Evolutionary conservation across 2,797 vertebrate species (phyloP).

Genomic region (Microchirus variegatus): DNA sequence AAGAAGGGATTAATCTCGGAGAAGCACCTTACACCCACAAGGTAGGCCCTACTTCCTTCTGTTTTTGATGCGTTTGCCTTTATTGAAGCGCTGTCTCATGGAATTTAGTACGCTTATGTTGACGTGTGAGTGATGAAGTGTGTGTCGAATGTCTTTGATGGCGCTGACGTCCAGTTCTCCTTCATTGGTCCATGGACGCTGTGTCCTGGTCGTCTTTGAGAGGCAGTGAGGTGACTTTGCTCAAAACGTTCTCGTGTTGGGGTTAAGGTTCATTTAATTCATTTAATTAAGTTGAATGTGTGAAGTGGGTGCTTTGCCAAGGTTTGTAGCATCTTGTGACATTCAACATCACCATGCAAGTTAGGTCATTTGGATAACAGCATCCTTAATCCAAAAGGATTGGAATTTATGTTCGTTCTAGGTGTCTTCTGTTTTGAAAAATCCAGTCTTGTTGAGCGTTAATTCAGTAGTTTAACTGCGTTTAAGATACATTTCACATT

Average conservation of each 20-base stretch:
- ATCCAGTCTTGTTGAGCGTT: too few relatives aligned
- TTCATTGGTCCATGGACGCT: slow-evolving; percentile 12
- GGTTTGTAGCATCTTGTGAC: neutral
- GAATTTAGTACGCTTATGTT: slow-evolving; percentile 40
- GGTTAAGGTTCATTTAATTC: neutral
- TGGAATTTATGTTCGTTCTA: neutral
- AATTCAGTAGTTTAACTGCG: too few relatives aligned
- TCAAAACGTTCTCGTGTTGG: neutral
- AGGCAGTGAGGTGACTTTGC: slow-evolving; percentile 2
- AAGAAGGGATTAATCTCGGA: slow-evolving; percentile 93
- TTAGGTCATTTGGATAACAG: neutral
- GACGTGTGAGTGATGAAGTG: slow-evolving; percentile 35
- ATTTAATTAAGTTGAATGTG: slow-evolving; percentile 1
- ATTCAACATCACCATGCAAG: neutral
- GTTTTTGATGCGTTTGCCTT: neutral
- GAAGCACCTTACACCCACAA: slow-evolving; percentile 90
- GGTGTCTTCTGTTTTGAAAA: neutral
- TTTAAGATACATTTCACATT: too few relatives aligned
- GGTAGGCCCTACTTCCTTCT: slow-evolving; percentile 79
- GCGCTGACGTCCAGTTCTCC: slow-evolving; percentile 34
- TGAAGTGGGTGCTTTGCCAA: neutral
- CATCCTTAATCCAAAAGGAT: neutral
- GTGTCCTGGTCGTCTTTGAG: slow-evolving; percentile 14
- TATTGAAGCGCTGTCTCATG: slow-evolving; percentile 29
- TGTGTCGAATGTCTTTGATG: slow-evolving; percentile 62